Evolutionary conservation across 2,888 invertebrate species (phyloP).

Genomic region (Chesias legatella): DNA sequence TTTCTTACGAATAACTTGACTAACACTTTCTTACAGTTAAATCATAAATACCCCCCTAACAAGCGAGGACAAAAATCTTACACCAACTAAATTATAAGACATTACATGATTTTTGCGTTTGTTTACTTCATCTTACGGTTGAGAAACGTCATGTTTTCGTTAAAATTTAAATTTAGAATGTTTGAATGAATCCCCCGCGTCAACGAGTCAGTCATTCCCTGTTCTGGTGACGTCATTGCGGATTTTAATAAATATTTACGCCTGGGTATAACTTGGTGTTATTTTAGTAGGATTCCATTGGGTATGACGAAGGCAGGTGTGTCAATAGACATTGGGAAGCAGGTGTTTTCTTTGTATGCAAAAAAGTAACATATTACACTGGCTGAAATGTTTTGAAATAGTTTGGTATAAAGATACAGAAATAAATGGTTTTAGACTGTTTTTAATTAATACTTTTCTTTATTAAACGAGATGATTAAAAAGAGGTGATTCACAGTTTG

Average conservation of each 20-base stretch:
- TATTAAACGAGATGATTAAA: too few species aligned
- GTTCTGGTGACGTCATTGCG: constrained; percentile 25
- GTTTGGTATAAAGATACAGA: too few species aligned
- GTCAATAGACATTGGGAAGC: constrained; percentile 15
- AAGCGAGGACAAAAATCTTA: too few species aligned
- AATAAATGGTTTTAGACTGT: too few species aligned
- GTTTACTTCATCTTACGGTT: constrained; percentile 22
- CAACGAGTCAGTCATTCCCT: constrained; percentile 25
- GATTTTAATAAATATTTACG: constrained; percentile 17
- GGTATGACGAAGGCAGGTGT: constrained; percentile 16
- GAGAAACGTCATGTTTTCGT: constrained; percentile 30
- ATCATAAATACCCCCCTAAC: too few species aligned
- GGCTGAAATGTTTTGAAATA: too few species aligned
- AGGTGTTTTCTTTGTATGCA: constrained; percentile 13
- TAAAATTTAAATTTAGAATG: constrained; percentile 32
- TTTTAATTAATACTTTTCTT: too few species aligned
- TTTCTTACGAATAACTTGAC: too few species aligned
- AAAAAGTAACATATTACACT: too few species aligned
- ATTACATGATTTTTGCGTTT: constrained; percentile 24
- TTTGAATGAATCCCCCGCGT: constrained; percentile 33
- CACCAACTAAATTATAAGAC: too few species aligned
- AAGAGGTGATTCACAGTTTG: too few species aligned
- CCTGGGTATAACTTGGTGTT: constrained; percentile 20
- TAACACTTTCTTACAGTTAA: too few species aligned
- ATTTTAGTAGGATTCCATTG: constrained; percentile 7